phyloP scores from a whole-genome alignment of 2,797 vertebrate species.

The Phyllotis vaccarum region DNA sequence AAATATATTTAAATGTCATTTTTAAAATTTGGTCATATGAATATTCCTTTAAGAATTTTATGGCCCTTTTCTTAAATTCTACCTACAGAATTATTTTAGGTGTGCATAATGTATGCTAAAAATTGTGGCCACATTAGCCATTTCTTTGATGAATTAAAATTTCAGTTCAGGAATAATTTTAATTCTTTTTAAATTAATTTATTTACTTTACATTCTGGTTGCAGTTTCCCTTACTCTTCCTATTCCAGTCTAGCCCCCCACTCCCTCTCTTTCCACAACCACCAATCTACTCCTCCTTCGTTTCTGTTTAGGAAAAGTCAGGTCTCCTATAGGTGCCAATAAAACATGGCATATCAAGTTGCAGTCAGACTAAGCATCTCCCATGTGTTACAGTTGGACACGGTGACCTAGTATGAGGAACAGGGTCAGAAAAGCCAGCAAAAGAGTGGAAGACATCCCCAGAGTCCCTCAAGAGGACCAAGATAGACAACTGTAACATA shows the following conservation, averaged over 20 bases:
- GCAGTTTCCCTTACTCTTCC: background rate
- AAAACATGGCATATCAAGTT: background rate
- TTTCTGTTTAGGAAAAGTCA: background rate
- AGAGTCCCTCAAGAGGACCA: background rate
- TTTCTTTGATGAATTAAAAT: background rate
- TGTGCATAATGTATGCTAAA: background rate
- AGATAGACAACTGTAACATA: background rate
- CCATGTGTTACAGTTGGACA: background rate
- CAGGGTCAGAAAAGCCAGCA: background rate
- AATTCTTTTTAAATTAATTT: background rate
- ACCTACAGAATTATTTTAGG: background rate
- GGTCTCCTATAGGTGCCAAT: background rate
- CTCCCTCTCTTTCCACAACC: no score
- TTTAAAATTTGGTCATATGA: background rate
- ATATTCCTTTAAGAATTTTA: background rate
- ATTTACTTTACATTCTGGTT: background rate
- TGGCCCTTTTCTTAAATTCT: background rate
- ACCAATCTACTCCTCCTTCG: background rate
- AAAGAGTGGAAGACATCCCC: background rate
- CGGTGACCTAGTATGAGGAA: background rate
- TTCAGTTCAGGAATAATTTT: background rate
- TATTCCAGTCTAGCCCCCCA: background rate
- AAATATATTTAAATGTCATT: constrained; percentile 58
- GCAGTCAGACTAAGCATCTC: background rate
- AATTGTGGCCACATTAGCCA: background rate